A percentile compares a stretch with the other conserved stretches of the same genome.
phyloP scores from a whole-genome alignment of 2,888 invertebrate species.

The Leptinotarsa juncta region DNA sequence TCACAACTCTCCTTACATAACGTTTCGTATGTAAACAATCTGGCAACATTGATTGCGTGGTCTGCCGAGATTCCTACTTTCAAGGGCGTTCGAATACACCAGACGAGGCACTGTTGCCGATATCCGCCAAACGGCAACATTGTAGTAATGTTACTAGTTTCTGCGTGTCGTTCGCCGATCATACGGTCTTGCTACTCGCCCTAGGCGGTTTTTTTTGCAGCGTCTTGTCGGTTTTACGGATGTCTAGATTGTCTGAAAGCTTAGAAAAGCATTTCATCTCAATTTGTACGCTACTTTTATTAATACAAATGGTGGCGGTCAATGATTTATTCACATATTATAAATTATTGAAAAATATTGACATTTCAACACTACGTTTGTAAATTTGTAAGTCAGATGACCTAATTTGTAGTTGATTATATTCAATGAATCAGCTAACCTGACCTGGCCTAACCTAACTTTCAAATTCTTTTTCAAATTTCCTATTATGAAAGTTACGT shows the following conservation, averaged over 20 bases:
- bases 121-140: neutral
- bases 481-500: no score
- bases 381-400: no score
- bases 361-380: no score
- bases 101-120: conserved; percentile 16
- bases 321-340: no score
- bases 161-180: conserved; percentile 13
- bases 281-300: no score
- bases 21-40: conserved; percentile 21
- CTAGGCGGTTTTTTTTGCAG: neutral
- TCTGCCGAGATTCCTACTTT: conserved; percentile 48
- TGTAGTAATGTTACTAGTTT: conserved; percentile 17
- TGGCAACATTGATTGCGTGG: conserved; percentile 38
- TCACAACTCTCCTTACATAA: conserved; percentile 29
- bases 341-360: no score
- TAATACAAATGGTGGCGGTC: no score
- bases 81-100: conserved; percentile 32
- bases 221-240: neutral
- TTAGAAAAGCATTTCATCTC: neutral
- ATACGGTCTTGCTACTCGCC: conserved; percentile 14
- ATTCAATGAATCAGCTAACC: no score
- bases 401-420: no score
- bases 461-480: no score
- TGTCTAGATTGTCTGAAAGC: conserved; percentile 1
- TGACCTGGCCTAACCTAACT: no score